Conservation (phyloP, 2,888 invertebrate species). For the Unio pictorum region DNA sequence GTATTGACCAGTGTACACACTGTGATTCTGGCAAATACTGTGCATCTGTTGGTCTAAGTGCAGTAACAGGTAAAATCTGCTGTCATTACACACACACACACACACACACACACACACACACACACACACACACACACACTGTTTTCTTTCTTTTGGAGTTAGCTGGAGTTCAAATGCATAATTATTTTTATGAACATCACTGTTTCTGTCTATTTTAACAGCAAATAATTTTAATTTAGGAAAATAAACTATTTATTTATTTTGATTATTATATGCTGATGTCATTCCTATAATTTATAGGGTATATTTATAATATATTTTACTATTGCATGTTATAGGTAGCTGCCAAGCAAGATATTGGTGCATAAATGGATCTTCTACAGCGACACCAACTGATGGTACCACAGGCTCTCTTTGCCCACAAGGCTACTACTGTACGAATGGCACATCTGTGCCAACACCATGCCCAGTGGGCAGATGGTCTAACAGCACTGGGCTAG, state of each 20-base stretch:
- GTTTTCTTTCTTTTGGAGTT: no score
- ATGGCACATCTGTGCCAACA: conserved; percentile 51
- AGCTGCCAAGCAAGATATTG: conserved; percentile 56
- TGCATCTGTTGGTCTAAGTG: conserved; percentile 39
- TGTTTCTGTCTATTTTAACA: not conserved
- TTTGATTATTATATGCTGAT: not conserved
- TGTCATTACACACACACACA: not conserved
- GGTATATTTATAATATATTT: no score
- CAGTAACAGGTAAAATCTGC: conserved; percentile 46
- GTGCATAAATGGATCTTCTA: conserved; percentile 62
- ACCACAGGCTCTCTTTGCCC: conserved; percentile 62
- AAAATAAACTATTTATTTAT: not conserved
- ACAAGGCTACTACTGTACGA: conserved; percentile 59
- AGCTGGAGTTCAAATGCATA: no score
- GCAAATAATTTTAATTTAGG: conserved; percentile 1
- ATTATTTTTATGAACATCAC: not conserved
- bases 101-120: no score
- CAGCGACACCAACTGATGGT: conserved; percentile 61
- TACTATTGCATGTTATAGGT: conserved; percentile 29
- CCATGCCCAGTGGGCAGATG: conserved; percentile 57
- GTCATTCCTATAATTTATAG: no score
- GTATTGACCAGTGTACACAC: conserved; percentile 49
- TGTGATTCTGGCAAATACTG: conserved; percentile 68
- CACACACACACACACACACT: not conserved
- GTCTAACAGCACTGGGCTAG: conserved; percentile 60